A percentile compares a stretch with the other conserved stretches of the same genome.
Conservation (phyloP, 2,888 invertebrate species). For the Lithophane semibrunnea region DNA sequence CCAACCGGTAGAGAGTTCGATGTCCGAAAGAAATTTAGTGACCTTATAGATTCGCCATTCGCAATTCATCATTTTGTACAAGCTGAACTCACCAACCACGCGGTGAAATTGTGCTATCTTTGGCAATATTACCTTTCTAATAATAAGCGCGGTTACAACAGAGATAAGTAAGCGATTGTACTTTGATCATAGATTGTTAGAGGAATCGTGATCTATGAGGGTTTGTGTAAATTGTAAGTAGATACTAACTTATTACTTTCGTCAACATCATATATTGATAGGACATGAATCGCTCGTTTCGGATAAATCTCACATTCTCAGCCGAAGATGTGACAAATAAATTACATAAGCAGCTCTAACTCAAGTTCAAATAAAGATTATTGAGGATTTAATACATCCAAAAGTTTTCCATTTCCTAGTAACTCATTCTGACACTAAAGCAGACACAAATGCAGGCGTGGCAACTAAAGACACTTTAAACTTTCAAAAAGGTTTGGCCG, state of each 20-base stretch:
- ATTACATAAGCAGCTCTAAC: slow-evolving; percentile 33
- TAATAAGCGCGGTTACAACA: slow-evolving; percentile 47
- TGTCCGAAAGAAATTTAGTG: slow-evolving; percentile 86
- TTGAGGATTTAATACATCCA: slow-evolving; percentile 13
- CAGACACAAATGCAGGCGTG: slow-evolving; percentile 41
- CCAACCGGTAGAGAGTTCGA: slow-evolving; percentile 83
- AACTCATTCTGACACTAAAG: slow-evolving; percentile 40
- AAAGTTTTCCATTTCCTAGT: slow-evolving; percentile 27
- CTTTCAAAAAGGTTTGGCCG: slow-evolving; percentile 63
- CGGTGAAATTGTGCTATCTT: slow-evolving; percentile 68
- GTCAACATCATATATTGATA: slow-evolving; percentile 55
- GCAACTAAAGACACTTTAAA: slow-evolving; percentile 38
- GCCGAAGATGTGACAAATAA: slow-evolving; percentile 31
- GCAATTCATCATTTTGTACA: slow-evolving; percentile 86
- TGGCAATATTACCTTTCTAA: slow-evolving; percentile 67
- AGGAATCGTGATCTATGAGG: slow-evolving; percentile 54
- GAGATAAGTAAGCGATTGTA: slow-evolving; percentile 47
- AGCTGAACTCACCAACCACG: slow-evolving; percentile 74
- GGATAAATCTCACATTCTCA: slow-evolving; percentile 30
- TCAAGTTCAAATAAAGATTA: slow-evolving; percentile 31
- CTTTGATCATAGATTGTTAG: slow-evolving; percentile 36
- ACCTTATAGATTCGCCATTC: slow-evolving; percentile 86
- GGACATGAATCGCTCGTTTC: slow-evolving; percentile 47
- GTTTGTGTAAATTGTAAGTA: slow-evolving; percentile 41
- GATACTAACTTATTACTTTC: slow-evolving; percentile 28